Evolutionary conservation across 2,797 vertebrate species (phyloP), one percentile per base, ranked within the genome.

Genomic region (Pseudomugil gertrudae): DNA sequence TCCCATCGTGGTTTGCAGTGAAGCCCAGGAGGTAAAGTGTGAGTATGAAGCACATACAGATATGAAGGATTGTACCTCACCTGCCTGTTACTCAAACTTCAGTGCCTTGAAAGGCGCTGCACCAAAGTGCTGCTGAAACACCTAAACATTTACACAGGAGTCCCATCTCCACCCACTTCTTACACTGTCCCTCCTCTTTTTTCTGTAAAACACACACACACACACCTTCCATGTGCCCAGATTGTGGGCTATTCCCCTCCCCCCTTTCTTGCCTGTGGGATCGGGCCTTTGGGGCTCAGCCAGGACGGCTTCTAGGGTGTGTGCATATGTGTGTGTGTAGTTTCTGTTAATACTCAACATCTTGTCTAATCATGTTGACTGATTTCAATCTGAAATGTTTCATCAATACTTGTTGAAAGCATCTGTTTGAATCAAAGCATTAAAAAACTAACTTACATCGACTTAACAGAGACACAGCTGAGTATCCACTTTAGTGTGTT

Each of bases 151-250:
- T 84, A 77, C 90, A 80, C 76, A 80, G 76, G 76, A 86, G 52
- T 73, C 74, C 73, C 89, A 84, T 85, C 90, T 78, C 86, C 90
- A 84, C 90, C 89, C 88, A 84, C 84, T 85, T 85, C 66, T 78
- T 69, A 69, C 71, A 69, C 81, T 80, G 86, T 74, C 83, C 90
- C 85, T 88, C 88, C 90, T 83, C 87, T 67, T 52, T 15, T 24
- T 19, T 19, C 4, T 33, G n/a, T 59, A 48, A 58, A 52, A 69
- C 80, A 73, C 71, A 72, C 74, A 76, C 74, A 71, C 71, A 72
- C 52, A 78, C 75, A 52, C 68, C 51, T 33, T 38, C 72, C 55
- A 76, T 85, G 66, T 79, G 84, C 83, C 83, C 90, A 91, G 86
- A 91, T 90, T 86, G 87, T 80, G 72, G 71, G 70, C 66, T 77